Conservation (phyloP, 2,113 vertebrate genomes). For the Crotalus horridus region DNA sequence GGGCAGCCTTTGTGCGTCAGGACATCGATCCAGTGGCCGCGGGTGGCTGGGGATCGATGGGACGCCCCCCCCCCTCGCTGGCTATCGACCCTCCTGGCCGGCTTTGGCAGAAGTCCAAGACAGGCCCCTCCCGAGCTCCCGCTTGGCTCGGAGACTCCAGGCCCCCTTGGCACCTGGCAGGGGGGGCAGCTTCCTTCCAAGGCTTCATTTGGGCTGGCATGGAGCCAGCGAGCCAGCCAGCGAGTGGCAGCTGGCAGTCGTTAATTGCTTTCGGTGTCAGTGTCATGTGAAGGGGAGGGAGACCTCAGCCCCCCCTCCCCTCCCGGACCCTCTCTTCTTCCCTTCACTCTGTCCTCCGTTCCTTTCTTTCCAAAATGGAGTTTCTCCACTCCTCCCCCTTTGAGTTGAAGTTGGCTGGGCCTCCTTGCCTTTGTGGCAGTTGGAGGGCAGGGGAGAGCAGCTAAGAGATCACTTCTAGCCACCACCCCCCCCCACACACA, state of each 20-base stretch:
- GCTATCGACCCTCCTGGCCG: neutral
- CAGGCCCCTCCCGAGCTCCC: neutral
- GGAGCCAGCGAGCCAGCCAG: neutral
- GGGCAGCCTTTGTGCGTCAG: rapidly evolving
- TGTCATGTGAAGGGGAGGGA: neutral
- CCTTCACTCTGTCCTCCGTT: neutral
- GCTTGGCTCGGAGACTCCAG: neutral
- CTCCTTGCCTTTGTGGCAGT: neutral
- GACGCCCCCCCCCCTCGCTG: neutral
- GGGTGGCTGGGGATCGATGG: neutral
- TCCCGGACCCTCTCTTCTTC: neutral
- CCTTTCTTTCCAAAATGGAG: neutral
- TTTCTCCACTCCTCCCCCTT: too few relatives aligned
- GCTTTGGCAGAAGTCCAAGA: neutral
- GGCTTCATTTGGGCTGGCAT: neutral
- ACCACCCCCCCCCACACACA: too few relatives aligned
- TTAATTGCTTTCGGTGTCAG: constrained; percentile 15
- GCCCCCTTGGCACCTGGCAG: neutral
- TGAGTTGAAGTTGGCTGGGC: too few relatives aligned
- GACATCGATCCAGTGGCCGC: rapidly evolving
- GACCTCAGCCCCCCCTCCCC: neutral
- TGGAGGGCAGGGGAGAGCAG: neutral
- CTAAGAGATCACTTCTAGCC: neutral
- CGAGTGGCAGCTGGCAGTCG: neutral
- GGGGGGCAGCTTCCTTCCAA: rapidly evolving